Conservation (phyloP, 2,888 invertebrate genomes). For the Phania funesta region DNA sequence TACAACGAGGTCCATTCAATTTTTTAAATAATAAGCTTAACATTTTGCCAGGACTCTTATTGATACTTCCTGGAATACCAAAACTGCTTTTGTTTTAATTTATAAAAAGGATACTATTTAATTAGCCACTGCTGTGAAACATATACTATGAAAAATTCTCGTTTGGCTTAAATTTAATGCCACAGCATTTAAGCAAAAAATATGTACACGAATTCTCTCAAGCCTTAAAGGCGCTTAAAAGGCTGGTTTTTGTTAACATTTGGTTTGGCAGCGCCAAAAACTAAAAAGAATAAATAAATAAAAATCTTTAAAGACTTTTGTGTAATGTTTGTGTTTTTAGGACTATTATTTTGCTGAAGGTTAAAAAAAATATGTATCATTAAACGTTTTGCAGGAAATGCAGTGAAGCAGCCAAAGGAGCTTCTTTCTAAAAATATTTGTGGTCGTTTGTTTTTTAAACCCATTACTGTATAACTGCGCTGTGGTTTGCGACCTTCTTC, state of each 20-base stretch:
- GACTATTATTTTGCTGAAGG: neutral
- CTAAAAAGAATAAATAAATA: neutral
- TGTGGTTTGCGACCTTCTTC: slow-evolving; percentile 14
- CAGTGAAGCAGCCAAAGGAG: slow-evolving; percentile 21
- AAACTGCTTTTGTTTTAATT: too few relatives aligned
- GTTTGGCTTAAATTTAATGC: slow-evolving; percentile 7
- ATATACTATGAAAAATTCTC: neutral
- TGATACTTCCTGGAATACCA: too few relatives aligned
- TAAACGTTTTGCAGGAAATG: slow-evolving; percentile 9
- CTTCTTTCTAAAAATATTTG: slow-evolving; percentile 28
- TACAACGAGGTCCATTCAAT: too few relatives aligned
- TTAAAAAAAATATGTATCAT: slow-evolving; percentile 4
- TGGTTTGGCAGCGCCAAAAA: neutral
- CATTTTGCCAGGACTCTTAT: too few relatives aligned
- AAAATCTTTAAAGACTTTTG: slow-evolving; percentile 15
- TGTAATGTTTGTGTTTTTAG: neutral
- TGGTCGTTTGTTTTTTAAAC: slow-evolving; percentile 50
- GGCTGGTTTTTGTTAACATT: neutral
- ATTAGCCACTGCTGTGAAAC: neutral
- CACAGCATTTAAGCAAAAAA: neutral
- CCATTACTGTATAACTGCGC: slow-evolving; percentile 30
- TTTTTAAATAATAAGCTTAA: too few relatives aligned
- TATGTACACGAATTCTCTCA: neutral
- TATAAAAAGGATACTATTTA: neutral
- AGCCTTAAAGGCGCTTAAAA: slow-evolving; percentile 44